These are phyloP conservation scores for Lanius ludovicianus DNA, from an alignment of 2,113 vertebrate species.

Conservation along the genomic window DNA sequence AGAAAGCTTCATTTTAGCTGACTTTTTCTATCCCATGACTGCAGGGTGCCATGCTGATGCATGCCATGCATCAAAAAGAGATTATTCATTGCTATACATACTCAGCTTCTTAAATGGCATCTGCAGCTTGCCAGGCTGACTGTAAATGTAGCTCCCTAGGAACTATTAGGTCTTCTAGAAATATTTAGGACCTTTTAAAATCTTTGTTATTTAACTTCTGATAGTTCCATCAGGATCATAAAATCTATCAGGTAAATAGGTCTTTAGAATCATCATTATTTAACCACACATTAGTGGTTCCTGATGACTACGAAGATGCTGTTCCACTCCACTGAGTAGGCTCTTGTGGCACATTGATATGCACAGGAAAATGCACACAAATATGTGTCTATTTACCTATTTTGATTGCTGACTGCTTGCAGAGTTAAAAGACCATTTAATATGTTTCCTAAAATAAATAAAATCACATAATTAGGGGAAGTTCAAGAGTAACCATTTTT, in stretches of 20 bases:
- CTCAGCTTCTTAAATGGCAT: not conserved
- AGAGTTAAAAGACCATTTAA: constrained; percentile 10
- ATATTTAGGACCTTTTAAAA: not conserved
- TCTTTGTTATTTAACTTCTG: constrained; percentile 46
- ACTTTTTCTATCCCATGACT: not conserved
- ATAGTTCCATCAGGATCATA: constrained; percentile 54
- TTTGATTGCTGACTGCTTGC: not conserved
- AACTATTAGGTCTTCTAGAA: not conserved
- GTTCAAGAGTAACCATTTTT: not conserved
- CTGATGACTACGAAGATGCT: constrained; percentile 12
- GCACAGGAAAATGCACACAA: constrained; percentile 27
- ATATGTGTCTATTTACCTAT: not conserved
- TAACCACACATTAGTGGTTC: constrained; percentile 49
- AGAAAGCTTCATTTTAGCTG: not conserved
- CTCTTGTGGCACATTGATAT: constrained; percentile 27
- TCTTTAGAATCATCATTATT: constrained; percentile 48
- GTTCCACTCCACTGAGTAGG: not conserved
- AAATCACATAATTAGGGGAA: not conserved
- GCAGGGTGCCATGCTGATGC: not conserved
- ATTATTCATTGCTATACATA: not conserved
- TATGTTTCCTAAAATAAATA: constrained; percentile 3
- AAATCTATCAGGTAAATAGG: constrained; percentile 59
- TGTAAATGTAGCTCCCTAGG: not conserved
- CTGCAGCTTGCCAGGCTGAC: not conserved
- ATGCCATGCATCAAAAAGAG: not conserved